phyloP scores from a whole-genome alignment of 2,888 invertebrate species.

The Drosophila sordidapex region DNA sequence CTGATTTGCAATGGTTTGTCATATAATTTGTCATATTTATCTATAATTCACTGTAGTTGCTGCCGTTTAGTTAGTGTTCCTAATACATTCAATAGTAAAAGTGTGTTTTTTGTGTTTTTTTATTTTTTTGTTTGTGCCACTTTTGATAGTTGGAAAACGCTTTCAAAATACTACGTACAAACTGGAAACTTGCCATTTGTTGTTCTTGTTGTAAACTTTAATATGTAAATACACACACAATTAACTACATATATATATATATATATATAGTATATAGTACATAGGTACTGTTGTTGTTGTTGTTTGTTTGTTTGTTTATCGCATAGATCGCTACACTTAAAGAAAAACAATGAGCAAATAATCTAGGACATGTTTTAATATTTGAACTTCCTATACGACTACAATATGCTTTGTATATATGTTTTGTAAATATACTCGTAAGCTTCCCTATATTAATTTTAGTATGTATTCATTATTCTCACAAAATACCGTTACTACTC shows the following conservation, averaged over 20 bases:
- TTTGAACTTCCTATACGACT: slow-evolving; percentile 29
- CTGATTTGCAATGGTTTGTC: slow-evolving; percentile 74
- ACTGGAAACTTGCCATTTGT: slow-evolving; percentile 26
- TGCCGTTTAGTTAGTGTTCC: slow-evolving; percentile 16
- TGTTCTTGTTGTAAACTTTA: slow-evolving; percentile 70
- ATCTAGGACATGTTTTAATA: slow-evolving; percentile 52
- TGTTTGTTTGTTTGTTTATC: slow-evolving; percentile 20
- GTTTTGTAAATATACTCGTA: slow-evolving; percentile 37
- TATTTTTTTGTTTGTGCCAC: slow-evolving; percentile 23
- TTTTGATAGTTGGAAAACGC: slow-evolving; percentile 57
- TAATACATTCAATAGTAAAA: slow-evolving; percentile 6
- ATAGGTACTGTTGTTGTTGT: slow-evolving; percentile 27
- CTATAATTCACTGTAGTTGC: slow-evolving; percentile 57
- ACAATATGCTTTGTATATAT: slow-evolving; percentile 16
- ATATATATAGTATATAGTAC: slow-evolving; percentile 9
- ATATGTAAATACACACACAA: slow-evolving; percentile 80
- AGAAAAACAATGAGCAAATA: slow-evolving; percentile 70
- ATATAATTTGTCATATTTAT: slow-evolving; percentile 22
- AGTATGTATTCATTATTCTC: slow-evolving; percentile 25
- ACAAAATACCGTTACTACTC: slow-evolving; percentile 20
- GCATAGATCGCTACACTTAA: slow-evolving; percentile 44
- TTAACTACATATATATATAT: slow-evolving; percentile 43
- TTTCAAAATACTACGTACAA: slow-evolving; percentile 67
- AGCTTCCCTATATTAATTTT: slow-evolving; percentile 34
- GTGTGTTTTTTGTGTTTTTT: not conserved